A percentile compares a stretch with the other conserved stretches of the same genome.
These are phyloP conservation scores for Sinonovacula constricta DNA, from an alignment of 1,140 invertebrate species.

Conservation along the genomic window DNA sequence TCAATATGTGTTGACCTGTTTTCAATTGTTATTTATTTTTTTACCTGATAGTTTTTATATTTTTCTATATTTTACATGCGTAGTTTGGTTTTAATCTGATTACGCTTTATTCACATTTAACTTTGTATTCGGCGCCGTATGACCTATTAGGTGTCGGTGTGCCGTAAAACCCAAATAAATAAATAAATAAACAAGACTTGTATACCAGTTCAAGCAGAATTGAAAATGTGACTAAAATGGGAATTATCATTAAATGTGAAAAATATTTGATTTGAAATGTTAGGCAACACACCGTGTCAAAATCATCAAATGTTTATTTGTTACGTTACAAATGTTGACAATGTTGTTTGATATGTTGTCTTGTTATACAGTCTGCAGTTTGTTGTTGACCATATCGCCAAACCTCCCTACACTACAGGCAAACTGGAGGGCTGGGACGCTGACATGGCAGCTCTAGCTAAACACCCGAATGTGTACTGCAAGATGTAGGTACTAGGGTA, in stretches of 20 bases:
- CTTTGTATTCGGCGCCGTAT: not conserved
- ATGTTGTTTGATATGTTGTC: not conserved
- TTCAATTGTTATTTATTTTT: too few relatives aligned
- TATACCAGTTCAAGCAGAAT: too few relatives aligned
- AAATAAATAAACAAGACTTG: too few relatives aligned
- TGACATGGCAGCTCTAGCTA: conserved; percentile 31
- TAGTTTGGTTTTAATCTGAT: not conserved
- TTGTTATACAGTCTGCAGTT: conserved; percentile 38
- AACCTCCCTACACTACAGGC: conserved; percentile 12
- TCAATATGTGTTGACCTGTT: not conserved
- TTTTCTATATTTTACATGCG: not conserved
- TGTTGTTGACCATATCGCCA: conserved; percentile 40
- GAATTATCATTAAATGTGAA: not conserved
- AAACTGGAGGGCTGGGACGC: conserved; percentile 38
- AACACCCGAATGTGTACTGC: conserved; percentile 40
- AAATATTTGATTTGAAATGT: not conserved
- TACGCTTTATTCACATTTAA: not conserved
- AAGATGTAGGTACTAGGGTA: conserved; percentile 41
- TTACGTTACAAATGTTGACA: not conserved
- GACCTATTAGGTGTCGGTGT: not conserved
- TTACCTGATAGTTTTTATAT: too few relatives aligned
- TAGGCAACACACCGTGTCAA: not conserved
- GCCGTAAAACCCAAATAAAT: too few relatives aligned
- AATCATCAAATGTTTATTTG: not conserved
- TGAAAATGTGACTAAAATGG: too few relatives aligned